Conservation (phyloP, 2,113 vertebrate genomes). For the Hystrix cristata region DNA sequence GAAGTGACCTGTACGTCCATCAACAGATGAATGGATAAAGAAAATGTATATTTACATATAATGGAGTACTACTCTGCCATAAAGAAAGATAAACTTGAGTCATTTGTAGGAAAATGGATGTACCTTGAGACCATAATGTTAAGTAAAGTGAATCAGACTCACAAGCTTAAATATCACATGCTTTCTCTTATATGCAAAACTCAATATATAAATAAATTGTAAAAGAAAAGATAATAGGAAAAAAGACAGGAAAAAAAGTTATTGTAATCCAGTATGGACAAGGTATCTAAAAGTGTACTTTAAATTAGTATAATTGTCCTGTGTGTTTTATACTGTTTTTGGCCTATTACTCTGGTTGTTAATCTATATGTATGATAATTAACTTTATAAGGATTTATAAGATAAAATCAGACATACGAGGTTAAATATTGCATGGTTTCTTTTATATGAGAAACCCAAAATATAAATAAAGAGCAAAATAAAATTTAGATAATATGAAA, state of each 20-base stretch:
- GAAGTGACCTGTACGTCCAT: neutral
- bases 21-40: neutral
- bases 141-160: neutral
- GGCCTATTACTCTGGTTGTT: too few species aligned
- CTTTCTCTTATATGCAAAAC: too few species aligned
- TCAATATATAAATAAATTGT: too few species aligned
- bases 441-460: neutral
- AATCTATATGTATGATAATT: too few species aligned
- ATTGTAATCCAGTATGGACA: too few species aligned
- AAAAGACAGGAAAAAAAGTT: too few species aligned
- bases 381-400: too few species aligned
- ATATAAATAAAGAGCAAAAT: neutral
- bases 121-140: neutral
- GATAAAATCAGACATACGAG: neutral
- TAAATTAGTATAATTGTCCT: too few species aligned
- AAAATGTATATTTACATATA: neutral
- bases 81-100: neutral
- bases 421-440: neutral
- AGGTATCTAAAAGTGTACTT: too few species aligned
- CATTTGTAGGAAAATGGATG: neutral
- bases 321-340: too few species aligned
- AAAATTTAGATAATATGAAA: neutral
- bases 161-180: too few species aligned
- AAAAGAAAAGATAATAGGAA: too few species aligned
- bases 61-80: neutral